Base-by-base conservation (phyloP, 2,888 invertebrate species). In the Hyalella azteca region DNA sequence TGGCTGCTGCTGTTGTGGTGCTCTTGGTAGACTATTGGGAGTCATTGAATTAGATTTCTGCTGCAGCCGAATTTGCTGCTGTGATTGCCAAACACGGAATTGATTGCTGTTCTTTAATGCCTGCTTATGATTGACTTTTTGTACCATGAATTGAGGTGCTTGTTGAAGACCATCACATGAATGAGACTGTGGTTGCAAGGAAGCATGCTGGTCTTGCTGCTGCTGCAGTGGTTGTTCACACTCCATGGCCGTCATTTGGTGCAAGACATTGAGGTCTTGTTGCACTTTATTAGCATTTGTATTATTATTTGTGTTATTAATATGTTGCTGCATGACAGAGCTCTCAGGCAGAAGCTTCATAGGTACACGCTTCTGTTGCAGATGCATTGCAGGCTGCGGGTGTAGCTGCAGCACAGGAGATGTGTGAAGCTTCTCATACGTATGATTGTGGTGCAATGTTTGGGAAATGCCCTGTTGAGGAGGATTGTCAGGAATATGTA, bases 181-280 rank as follows among this genome's bases (percentile, higher is more conserved):
- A 3, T 11, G n/a, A 11, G 15, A 2, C 19, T 9, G 26, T 39
- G 40, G 29, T 36, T 40, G 45, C 5, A 29, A 26, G 59, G 11
- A n/a, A 45, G 75, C 22, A 15, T 76, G 73, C 11, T 77, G 73
- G 45, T 78, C 60, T 1, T 81, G 79, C 26, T 54, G 26, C n/a
- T 75, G 79, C 3, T 66, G 76, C 19, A 32, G 60, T 36, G 48
- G 59, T 9, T 66, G 40, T 1, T 50, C 50, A 36, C 40, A 39
- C 11, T 39, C 36, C 73, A 73, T 73, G 73, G 7, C 32, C 2
- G 40, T 40, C 36, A 39, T 73, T 5, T 66, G 66, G 19, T 66
- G 66, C 66, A 66, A 36, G 36, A 66, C 66, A 36, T 66, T 66
- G 19, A 66, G 66, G 15, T 59, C 13, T 4, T 50, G 50, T 15